phyloP scores from a whole-genome alignment of 37 sponge, comb jelly and placozoan genomes.

The Oopsacas minuta region DNA sequence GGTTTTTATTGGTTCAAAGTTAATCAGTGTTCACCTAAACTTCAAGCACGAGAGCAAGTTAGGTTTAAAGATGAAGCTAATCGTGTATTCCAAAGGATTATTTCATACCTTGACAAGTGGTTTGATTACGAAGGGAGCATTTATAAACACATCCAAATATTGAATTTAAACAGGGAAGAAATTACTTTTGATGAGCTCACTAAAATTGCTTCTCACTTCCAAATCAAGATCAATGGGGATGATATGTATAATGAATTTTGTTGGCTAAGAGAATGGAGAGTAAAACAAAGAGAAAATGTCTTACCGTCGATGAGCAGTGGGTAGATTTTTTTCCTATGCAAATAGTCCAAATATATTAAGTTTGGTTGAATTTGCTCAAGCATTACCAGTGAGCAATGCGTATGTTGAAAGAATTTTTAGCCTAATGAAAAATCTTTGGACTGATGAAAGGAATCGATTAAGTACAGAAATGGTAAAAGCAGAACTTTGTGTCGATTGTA shows the following conservation, averaged over 20 bases:
- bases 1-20: background rate
- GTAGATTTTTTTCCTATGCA: background rate
- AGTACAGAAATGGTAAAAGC: background rate
- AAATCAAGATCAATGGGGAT: conserved; percentile 17
- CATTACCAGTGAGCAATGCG: background rate
- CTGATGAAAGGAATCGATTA: too few relatives aligned
- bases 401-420: background rate
- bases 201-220: background rate
- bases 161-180: background rate
- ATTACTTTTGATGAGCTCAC: background rate
- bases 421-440: background rate
- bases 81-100: conserved; percentile 17
- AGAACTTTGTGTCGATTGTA: background rate
- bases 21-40: conserved; percentile 17
- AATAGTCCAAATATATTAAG: too few relatives aligned
- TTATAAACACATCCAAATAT: conserved; percentile 5
- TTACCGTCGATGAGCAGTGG: conserved; percentile 14
- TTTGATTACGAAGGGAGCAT: conserved; percentile 17
- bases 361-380: too few relatives aligned
- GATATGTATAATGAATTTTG: conserved; percentile 10
- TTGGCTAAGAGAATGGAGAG: background rate
- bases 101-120: conserved; percentile 16
- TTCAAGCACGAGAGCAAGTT: background rate
- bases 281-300: background rate
- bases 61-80: conserved; percentile 17